These are phyloP conservation scores for Philonicus albiceps DNA, from an alignment of 2,888 invertebrate genomes.

Conservation along the genomic window DNA sequence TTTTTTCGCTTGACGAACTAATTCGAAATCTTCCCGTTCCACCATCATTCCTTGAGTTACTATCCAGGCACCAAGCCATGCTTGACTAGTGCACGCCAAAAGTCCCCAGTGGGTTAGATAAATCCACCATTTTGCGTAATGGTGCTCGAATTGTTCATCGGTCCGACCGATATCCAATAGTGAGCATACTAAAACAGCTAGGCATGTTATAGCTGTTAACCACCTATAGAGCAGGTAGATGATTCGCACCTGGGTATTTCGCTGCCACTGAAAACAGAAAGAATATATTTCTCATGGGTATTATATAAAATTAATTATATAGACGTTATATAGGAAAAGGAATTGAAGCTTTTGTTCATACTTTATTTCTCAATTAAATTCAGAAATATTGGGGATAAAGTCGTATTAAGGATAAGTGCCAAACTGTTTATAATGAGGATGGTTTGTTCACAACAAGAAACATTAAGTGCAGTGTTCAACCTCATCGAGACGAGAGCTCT, in stretches of 20 bases:
- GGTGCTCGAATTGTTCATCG: slow-evolving; percentile 63
- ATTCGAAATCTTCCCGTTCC: slow-evolving; percentile 63
- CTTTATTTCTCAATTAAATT: background rate
- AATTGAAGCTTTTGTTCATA: background rate
- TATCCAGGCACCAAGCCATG: slow-evolving; percentile 64
- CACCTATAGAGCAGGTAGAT: slow-evolving; percentile 63
- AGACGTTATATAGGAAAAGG: background rate
- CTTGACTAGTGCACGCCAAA: slow-evolving; percentile 61
- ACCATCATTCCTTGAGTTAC: slow-evolving; percentile 65
- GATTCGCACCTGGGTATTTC: slow-evolving; percentile 63
- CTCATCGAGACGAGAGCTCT: background rate
- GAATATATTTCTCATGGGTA: background rate
- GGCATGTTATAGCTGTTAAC: slow-evolving; percentile 63
- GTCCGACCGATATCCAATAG: slow-evolving; percentile 62
- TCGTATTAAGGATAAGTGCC: background rate
- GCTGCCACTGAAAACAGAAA: slow-evolving; percentile 58
- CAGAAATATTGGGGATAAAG: background rate
- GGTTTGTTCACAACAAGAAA: background rate
- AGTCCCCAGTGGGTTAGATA: slow-evolving; percentile 63
- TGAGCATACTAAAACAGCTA: slow-evolving; percentile 63
- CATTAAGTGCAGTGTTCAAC: background rate
- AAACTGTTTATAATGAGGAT: background rate
- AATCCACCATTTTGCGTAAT: slow-evolving; percentile 65
- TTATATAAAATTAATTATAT: background rate
- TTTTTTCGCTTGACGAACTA: slow-evolving; percentile 62